A percentile compares a stretch with the other conserved stretches of the same genome.
phyloP scores from a whole-genome alignment of 2,797 vertebrate species.

The Hypotaenidia okinawae region DNA sequence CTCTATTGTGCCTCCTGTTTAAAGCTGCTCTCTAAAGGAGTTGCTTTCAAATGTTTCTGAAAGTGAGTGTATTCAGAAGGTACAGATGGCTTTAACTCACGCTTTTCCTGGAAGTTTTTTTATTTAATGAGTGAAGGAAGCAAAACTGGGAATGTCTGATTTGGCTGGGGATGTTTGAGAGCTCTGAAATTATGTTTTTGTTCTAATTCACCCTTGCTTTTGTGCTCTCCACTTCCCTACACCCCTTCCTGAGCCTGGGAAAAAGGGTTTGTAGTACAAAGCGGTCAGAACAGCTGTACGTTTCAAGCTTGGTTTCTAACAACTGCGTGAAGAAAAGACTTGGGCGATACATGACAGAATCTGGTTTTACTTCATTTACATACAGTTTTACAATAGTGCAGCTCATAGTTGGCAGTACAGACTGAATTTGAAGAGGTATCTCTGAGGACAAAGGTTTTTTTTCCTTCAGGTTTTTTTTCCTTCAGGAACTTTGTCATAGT shows the following conservation, averaged over 20 bases:
- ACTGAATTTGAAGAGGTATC: neutral
- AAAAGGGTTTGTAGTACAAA: neutral
- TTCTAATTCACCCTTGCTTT: conserved; percentile 9
- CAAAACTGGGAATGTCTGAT: neutral
- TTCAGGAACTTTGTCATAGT: neutral
- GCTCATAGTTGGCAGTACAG: neutral
- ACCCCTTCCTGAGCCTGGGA: neutral
- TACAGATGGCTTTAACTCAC: neutral
- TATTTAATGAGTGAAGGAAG: neutral
- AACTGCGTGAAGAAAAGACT: neutral
- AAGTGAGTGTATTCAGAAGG: neutral
- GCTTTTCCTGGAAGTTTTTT: neutral
- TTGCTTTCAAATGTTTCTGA: neutral
- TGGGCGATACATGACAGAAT: neutral
- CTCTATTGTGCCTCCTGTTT: neutral
- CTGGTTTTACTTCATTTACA: neutral
- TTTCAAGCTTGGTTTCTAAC: neutral
- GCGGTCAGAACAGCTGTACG: neutral
- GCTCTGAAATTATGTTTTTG: neutral
- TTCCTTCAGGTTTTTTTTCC: neutral
- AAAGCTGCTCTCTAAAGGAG: neutral
- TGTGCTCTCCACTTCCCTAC: neutral
- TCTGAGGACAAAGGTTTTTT: neutral
- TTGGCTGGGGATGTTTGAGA: neutral
- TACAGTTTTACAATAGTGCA: neutral